phyloP scores from a whole-genome alignment of 2,113 vertebrate genomes.

The Oncorhynchus gorbuscha region DNA sequence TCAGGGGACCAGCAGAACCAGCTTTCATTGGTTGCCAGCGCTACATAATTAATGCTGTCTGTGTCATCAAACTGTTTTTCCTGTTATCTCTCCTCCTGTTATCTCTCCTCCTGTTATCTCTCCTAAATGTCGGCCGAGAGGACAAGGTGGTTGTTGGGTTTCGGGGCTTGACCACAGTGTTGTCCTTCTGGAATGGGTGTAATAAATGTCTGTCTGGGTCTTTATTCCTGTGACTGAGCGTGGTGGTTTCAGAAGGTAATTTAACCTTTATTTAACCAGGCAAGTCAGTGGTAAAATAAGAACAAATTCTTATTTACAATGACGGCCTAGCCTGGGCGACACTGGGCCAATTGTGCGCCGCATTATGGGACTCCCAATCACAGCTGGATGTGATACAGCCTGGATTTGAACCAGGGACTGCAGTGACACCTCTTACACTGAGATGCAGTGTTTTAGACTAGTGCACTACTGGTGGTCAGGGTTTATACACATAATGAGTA shows the following conservation, averaged over 20 bases:
- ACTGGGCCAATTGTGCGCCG: no score
- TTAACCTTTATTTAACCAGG: no score
- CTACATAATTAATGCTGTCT: constrained; percentile 62
- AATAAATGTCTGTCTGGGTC: not conserved
- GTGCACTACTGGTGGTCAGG: not conserved
- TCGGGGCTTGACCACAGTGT: not conserved
- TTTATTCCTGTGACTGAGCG: constrained; percentile 4
- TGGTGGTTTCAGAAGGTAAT: not conserved
- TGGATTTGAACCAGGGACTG: no score
- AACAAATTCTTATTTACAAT: no score
- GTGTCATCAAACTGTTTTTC: constrained; percentile 34
- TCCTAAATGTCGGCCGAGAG: no score
- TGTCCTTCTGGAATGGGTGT: not conserved
- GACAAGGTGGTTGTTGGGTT: no score
- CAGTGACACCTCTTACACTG: no score
- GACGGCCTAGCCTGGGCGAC: no score
- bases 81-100: constrained; percentile 3
- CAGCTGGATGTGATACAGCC: no score
- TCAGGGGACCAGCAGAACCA: constrained; percentile 58
- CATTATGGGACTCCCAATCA: no score
- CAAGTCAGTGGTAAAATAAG: no score
- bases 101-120: constrained; percentile 3
- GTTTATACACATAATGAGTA: not conserved
- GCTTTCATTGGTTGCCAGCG: constrained; percentile 70
- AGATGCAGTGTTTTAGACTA: no score